Evolutionary conservation across 1,140 invertebrate genomes (phyloP).

Genomic region (Drosophila athabasca): DNA sequence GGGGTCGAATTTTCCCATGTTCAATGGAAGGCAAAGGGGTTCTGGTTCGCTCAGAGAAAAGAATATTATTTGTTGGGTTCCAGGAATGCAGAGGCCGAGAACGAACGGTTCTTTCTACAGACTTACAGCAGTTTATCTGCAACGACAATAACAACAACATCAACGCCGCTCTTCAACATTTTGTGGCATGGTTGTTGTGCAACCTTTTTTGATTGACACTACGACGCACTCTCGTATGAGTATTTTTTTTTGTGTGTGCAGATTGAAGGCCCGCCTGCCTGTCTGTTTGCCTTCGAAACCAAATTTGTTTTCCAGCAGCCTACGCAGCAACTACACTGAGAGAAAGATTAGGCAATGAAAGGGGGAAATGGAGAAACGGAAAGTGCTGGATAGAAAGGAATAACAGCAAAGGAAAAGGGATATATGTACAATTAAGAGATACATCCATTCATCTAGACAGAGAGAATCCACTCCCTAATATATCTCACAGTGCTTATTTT

Average conservation of each 20-base stretch:
- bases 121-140: conserved; percentile 37
- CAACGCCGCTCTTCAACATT: conserved; percentile 6
- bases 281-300: conserved; percentile 6
- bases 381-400: too few relatives aligned
- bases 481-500: too few relatives aligned
- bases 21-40: conserved; percentile 10
- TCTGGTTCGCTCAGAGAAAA: conserved; percentile 16
- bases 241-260: conserved; percentile 27
- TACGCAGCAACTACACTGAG: conserved; percentile 46
- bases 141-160: conserved; percentile 1
- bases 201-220: conserved; percentile 75
- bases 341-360: neutral
- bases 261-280: conserved; percentile 29
- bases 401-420: too few relatives aligned
- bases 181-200: conserved; percentile 52
- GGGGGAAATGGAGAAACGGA: too few relatives aligned
- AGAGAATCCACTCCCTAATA: too few relatives aligned
- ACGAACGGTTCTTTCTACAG: conserved; percentile 52
- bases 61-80: conserved; percentile 32
- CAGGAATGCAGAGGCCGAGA: conserved; percentile 31
- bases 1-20: conserved; percentile 31
- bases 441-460: too few relatives aligned
- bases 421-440: too few relatives aligned
- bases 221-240: too few relatives aligned
- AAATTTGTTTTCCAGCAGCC: conserved; percentile 47